Conservation (phyloP, 2,113 vertebrate genomes). For the Antechinus flavipes region DNA sequence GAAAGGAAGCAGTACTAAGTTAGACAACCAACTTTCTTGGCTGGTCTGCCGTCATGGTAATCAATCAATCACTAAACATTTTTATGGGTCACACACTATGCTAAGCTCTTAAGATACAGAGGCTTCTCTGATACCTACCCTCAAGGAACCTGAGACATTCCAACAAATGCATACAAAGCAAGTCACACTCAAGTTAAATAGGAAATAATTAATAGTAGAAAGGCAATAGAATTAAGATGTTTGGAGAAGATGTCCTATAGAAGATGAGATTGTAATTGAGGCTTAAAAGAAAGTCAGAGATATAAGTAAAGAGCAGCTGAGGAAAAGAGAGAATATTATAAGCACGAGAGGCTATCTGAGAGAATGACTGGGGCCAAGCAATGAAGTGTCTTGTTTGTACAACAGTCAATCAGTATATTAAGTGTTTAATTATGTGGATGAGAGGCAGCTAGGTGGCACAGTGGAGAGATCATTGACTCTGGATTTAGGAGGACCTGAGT, state of each 20-base stretch:
- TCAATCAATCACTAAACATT: background rate
- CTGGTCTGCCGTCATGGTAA: slow-evolving; percentile 35
- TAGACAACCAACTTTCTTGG: slow-evolving; percentile 47
- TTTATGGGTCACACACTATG: background rate
- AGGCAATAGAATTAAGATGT: background rate
- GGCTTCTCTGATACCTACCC: background rate
- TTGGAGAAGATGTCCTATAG: background rate
- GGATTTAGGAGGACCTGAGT: background rate
- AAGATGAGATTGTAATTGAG: background rate
- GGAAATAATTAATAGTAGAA: background rate
- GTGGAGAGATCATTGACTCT: background rate
- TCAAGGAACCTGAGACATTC: background rate
- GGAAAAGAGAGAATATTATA: background rate
- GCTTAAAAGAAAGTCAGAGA: background rate
- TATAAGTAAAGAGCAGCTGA: background rate
- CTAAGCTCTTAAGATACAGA: background rate
- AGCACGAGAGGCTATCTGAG: background rate
- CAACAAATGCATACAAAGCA: background rate
- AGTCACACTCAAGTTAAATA: background rate
- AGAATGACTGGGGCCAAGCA: background rate
- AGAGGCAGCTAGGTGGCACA: background rate
- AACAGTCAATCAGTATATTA: background rate
- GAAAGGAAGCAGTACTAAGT: background rate
- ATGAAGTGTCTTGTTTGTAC: background rate
- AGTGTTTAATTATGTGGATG: background rate